Evolutionary conservation across 2,888 invertebrate genomes (phyloP).

Genomic region (Protodeltote pygarga): DNA sequence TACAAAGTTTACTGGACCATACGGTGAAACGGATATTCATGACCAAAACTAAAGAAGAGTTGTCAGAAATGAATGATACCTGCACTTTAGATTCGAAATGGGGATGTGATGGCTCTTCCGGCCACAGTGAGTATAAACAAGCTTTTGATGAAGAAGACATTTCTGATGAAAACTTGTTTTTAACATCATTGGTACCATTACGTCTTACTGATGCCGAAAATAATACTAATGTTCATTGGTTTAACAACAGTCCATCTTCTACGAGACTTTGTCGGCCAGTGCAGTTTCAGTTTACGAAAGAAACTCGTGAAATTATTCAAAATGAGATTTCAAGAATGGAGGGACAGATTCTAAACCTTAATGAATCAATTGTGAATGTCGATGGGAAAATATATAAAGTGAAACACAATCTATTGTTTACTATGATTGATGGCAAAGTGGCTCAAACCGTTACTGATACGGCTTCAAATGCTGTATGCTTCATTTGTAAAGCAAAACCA

Average conservation of each 20-base stretch:
- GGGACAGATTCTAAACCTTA: neutral
- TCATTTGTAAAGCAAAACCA: constrained; percentile 13
- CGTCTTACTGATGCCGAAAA: no score
- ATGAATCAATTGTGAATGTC: neutral
- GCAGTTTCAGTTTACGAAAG: neutral
- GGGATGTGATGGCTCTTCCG: constrained; percentile 6
- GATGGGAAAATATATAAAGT: neutral
- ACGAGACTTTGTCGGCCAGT: neutral
- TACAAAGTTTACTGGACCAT: no score
- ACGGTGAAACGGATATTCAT: no score
- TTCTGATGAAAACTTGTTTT: constrained; percentile 1
- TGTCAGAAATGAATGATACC: no score
- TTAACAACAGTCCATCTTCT: neutral
- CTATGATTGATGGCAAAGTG: constrained; percentile 3
- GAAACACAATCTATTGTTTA: neutral
- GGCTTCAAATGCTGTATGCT: constrained; percentile 6
- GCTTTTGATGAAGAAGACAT: neutral
- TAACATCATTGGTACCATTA: neutral
- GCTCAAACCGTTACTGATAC: constrained; percentile 11
- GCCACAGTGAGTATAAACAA: constrained; percentile 2
- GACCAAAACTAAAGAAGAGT: no score
- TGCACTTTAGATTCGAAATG: neutral
- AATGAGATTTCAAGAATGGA: constrained; percentile 1
- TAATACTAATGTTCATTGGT: neutral
- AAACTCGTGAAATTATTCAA: neutral